Base-by-base conservation (phyloP, 2,888 invertebrate species). In the Chrysina gloriosa region DNA sequence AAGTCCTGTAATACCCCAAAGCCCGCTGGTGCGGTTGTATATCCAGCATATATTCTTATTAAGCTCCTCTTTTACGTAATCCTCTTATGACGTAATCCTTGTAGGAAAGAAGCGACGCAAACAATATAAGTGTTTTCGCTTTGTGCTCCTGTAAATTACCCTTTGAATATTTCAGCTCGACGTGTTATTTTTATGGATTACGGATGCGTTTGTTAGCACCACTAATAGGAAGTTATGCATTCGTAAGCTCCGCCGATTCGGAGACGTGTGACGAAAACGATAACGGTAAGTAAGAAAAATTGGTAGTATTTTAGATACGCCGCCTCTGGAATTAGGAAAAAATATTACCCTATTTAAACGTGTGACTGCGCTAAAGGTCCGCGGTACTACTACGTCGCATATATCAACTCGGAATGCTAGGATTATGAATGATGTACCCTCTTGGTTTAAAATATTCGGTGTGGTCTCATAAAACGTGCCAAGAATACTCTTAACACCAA, bases 41-140 rank as follows among this genome's bases (percentile, higher is more conserved):
- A 42, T 25, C 23, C 29, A 42, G 42, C 58, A 61, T 61, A 42
- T 27, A 42, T 58, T 27, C 58, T 39, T 58, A 58, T 42, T 61
- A 58, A 61, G 58, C 58, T 42, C 27, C 58, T 42, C 58, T 61
- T 52, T 61, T 61, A 42, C 39, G 42, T 61, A 61, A 61, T 61
- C 58, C 58, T 61, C 58, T 61, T 61, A 61, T 29, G 58, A n/a
- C 3, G 16, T 61, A 61, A 61, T 61, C 58, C 42, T 42, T 42
- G 58, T 58, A 58, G 39, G 42, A 58, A 58, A 58, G 58, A 58
- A 58, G 39, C 58, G 36, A 25, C 39, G 27, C 23, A 56, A 36
- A 14, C 39, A 29, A 52, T 52, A 25, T 29, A 52, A 52, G 39
- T 39, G 39, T 39, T 58, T 39, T 58, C 39, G 16, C 58, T 42